Evolutionary conservation across 2,113 vertebrate genomes (phyloP).

Genomic region (Saccopteryx leptura): DNA sequence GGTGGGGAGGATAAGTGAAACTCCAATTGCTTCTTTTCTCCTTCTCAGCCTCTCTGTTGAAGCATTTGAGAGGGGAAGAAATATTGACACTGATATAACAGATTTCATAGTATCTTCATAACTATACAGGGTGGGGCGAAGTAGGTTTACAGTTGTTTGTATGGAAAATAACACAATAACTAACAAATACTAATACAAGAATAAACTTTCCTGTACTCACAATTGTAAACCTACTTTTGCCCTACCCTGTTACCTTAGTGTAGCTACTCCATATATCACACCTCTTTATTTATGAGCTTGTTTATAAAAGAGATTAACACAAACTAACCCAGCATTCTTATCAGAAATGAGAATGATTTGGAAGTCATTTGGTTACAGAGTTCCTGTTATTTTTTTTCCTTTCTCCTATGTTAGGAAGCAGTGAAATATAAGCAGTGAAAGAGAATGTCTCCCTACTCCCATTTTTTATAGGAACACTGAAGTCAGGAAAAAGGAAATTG

Average conservation of each 20-base stretch:
- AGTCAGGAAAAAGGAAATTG: background rate
- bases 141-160: no score
- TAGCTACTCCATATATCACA: background rate
- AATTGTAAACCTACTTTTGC: no score
- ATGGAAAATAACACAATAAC: no score
- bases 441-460: background rate
- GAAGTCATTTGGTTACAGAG: background rate
- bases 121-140: background rate
- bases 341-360: slow-evolving; percentile 32
- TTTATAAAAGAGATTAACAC: background rate
- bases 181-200: no score
- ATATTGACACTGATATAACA: background rate
- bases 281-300: background rate
- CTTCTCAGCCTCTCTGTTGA: slow-evolving; percentile 9
- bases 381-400: background rate
- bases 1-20: background rate
- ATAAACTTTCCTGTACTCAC: no score
- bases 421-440: background rate
- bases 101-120: background rate
- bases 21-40: background rate
- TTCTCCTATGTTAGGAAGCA: background rate
- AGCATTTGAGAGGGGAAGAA: slow-evolving; percentile 21
- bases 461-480: background rate
- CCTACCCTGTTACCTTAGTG: no score
- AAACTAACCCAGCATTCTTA: background rate